Evolutionary conservation across 2,113 vertebrate species (phyloP).

Genomic region (Acrocephalus kingi): DNA sequence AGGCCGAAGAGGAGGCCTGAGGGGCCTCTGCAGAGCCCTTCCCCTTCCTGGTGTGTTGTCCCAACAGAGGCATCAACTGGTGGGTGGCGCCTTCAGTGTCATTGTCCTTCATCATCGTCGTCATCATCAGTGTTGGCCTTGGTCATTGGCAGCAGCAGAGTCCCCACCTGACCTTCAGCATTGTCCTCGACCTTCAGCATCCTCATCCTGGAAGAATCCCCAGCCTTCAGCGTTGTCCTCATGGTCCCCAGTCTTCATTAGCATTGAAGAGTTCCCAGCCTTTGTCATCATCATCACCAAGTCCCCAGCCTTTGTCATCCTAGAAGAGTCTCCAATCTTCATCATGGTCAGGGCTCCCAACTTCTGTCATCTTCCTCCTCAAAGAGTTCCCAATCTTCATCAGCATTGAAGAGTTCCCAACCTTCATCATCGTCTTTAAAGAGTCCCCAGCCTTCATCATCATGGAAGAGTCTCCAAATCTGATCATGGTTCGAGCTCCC

Average conservation of each 20-base stretch:
- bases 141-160: neutral
- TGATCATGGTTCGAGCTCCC: neutral
- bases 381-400: neutral
- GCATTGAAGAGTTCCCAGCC: no score
- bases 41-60: neutral
- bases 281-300: neutral
- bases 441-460: neutral
- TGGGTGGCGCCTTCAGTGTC: neutral
- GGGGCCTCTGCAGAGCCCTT: neutral
- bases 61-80: neutral
- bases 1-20: neutral
- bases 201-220: neutral
- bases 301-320: neutral
- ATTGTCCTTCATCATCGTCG: neutral
- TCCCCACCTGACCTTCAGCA: neutral
- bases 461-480: neutral
- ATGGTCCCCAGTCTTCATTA: accelerated
- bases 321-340: neutral
- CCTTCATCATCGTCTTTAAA: neutral
- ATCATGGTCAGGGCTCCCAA: neutral
- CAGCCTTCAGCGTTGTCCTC: neutral
- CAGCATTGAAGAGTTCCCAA: neutral
- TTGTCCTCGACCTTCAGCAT: neutral
- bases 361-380: neutral
- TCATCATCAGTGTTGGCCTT: neutral